Percentiles rank a stretch among this genome's conserved stretches.
Evolutionary conservation across 1,140 invertebrate genomes (phyloP).

Genomic region (Sinonovacula constricta): DNA sequence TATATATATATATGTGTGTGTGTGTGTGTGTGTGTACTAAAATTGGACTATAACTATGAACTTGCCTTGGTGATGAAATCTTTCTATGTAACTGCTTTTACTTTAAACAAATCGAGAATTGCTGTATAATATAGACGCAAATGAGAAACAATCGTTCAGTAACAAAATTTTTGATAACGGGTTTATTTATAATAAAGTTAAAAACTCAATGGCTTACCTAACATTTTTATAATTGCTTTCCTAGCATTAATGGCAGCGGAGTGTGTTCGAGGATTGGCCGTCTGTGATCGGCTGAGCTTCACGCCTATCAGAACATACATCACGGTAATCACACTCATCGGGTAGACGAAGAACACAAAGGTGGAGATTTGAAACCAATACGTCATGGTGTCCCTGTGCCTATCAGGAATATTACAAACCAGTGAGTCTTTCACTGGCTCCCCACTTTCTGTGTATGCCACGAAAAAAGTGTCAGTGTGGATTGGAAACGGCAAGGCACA

Average conservation of each 20-base stretch:
- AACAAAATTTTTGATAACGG: neutral
- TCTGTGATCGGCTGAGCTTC: constrained; percentile 38
- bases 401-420: constrained; percentile 73
- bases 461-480: constrained; percentile 64
- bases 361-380: constrained; percentile 76
- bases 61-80: neutral
- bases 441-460: constrained; percentile 40
- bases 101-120: neutral
- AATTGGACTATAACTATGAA: neutral
- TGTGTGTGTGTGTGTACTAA: neutral
- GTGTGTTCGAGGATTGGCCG: constrained; percentile 37
- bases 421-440: constrained; percentile 64
- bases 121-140: neutral
- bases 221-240: constrained; percentile 75
- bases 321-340: constrained; percentile 77
- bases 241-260: constrained; percentile 66
- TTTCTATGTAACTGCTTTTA: neutral
- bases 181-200: neutral
- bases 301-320: constrained; percentile 73
- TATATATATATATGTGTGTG: too few relatives aligned
- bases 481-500: constrained; percentile 85
- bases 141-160: neutral
- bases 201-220: constrained; percentile 65
- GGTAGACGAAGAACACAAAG: constrained; percentile 78
- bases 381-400: constrained; percentile 68